Conservation (phyloP, 2,797 vertebrate genomes). For the Anabas testudineus region DNA sequence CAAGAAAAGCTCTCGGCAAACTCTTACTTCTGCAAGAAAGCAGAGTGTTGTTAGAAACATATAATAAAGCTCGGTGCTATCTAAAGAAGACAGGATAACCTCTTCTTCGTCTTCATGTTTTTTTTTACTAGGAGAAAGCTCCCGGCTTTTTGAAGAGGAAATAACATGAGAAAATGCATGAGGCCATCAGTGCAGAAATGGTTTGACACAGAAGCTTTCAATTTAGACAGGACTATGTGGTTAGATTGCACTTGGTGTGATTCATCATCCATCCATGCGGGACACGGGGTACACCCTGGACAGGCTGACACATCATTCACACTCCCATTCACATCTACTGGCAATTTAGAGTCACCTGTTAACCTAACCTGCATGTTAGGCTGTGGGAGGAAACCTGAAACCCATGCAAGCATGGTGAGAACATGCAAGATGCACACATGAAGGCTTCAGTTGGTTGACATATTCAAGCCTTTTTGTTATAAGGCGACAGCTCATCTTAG, state of each 20-base stretch:
- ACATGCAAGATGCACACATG: background rate
- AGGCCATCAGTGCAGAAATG: conserved; percentile 7
- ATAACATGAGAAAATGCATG: background rate
- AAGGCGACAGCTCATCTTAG: no score
- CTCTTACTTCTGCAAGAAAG: conserved; percentile 7
- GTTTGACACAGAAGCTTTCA: background rate
- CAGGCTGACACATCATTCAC: background rate
- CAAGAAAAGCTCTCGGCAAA: conserved; percentile 15
- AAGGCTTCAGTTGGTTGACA: no score
- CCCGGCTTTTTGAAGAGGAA: background rate
- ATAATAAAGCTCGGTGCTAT: conserved; percentile 7
- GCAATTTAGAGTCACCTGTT: background rate
- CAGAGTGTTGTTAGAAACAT: conserved; percentile 15
- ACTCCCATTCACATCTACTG: background rate
- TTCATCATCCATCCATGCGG: background rate
- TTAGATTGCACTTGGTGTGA: background rate
- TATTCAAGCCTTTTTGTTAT: background rate
- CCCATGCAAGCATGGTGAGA: background rate
- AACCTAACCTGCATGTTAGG: background rate
- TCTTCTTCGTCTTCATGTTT: background rate
- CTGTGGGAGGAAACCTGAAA: background rate
- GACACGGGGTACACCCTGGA: background rate
- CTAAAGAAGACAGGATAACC: background rate
- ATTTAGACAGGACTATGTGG: background rate
- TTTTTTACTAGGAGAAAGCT: conserved; percentile 4